Evolutionary conservation across 2,797 vertebrate genomes (phyloP).

Genomic region (Apogon hyalosoma): DNA sequence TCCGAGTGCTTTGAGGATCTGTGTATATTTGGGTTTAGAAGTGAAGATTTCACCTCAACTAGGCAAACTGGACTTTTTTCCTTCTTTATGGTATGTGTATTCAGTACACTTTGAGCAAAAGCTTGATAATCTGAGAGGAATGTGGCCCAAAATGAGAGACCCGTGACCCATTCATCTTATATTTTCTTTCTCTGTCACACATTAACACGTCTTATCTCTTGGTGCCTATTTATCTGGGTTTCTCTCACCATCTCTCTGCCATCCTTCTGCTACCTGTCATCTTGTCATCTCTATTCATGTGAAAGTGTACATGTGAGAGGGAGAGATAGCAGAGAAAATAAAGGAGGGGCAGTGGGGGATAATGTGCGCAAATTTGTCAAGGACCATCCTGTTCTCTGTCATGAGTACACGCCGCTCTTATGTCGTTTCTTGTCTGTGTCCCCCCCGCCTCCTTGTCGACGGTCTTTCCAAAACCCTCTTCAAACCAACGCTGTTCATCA

Average conservation of each 20-base stretch:
- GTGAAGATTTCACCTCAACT: too few species aligned
- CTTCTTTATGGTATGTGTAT: background rate
- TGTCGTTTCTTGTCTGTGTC: conserved; percentile 39
- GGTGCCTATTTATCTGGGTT: conserved; percentile 15
- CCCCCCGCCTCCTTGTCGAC: conserved; percentile 5
- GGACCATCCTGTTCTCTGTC: conserved; percentile 68
- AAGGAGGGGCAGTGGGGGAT: conserved; percentile 36
- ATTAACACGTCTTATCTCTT: conserved; percentile 9
- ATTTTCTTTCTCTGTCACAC: background rate
- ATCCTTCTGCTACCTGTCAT: conserved; percentile 28
- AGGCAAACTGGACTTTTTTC: too few species aligned
- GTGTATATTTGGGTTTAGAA: too few species aligned
- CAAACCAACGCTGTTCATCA: conserved; percentile 31
- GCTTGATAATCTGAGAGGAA: conserved; percentile 35
- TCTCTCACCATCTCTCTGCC: conserved; percentile 17
- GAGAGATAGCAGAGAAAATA: conserved; percentile 4
- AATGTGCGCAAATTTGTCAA: conserved; percentile 66
- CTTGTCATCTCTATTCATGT: conserved; percentile 20
- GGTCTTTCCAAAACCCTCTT: conserved; percentile 11
- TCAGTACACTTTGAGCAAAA: conserved; percentile 18
- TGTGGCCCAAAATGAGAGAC: conserved; percentile 52
- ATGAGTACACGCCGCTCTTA: conserved; percentile 64
- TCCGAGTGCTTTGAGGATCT: too few species aligned
- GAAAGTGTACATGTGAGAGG: conserved; percentile 2
- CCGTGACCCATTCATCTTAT: conserved; percentile 34